Conservation (phyloP, 2,113 vertebrate species). For the Pelecanoides urinatrix region DNA sequence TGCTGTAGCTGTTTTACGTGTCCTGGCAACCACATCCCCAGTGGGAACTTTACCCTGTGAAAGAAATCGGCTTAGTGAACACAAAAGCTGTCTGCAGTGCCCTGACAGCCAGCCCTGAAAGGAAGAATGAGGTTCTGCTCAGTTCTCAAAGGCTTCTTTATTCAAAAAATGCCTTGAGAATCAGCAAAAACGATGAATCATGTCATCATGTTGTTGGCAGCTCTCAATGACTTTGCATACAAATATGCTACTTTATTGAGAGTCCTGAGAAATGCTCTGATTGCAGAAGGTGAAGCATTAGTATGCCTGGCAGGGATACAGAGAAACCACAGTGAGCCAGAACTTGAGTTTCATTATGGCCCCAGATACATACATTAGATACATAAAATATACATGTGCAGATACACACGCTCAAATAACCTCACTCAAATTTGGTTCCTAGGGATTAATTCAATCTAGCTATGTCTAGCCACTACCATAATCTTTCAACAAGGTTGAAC, state of each 20-base stretch:
- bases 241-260: conserved; percentile 64
- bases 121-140: conserved; percentile 59
- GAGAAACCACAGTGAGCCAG: conserved; percentile 11
- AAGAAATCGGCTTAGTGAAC: conserved; percentile 68
- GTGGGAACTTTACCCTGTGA: conserved; percentile 63
- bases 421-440: not conserved
- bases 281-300: conserved; percentile 60
- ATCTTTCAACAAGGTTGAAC: not conserved
- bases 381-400: not conserved
- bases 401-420: not conserved
- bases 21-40: conserved; percentile 72
- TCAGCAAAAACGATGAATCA: conserved; percentile 69
- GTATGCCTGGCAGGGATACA: conserved; percentile 61
- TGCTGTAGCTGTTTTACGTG: conserved; percentile 33
- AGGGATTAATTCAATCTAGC: not conserved
- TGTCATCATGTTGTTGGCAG: conserved; percentile 68
- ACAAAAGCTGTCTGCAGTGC: conserved; percentile 64
- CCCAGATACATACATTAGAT: not conserved
- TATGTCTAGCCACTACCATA: not conserved
- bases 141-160: conserved; percentile 72
- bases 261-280: conserved; percentile 58
- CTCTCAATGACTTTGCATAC: conserved; percentile 66
- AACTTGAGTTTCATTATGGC: not conserved
- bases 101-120: conserved; percentile 62
- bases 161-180: conserved; percentile 67